Base-by-base conservation (phyloP, 1,140 invertebrate species). In the Papilio polytes region DNA sequence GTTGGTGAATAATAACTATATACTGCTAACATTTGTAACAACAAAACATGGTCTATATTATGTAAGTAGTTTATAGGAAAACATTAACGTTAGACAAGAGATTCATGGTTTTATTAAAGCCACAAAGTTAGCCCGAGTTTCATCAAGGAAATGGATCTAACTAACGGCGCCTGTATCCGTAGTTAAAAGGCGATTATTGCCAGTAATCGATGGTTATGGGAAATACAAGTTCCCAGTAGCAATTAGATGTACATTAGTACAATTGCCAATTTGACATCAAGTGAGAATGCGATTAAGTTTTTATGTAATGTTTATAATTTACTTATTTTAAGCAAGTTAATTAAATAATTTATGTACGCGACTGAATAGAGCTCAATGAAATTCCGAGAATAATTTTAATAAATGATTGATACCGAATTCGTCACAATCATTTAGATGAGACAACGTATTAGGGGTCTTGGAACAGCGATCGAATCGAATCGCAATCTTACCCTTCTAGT, bases 111-210 rank as follows among this genome's bases (percentile, higher is more conserved):
- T 70, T 70, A 70, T 70, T 70, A 18, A 70, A 70, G 26, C 63
- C 13, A 36, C 63, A 36, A 70, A 70, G 63, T 70, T 70, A 31
- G 63, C 26, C 12, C 13, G 13, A 70, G 22, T 70, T 7, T 70
- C 63, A 70, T 70, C 63, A 31, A 70, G 63, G 63, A 70, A 70
- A 70, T 70, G 63, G 63, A 70, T 70, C 63, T 70, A 70, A 70
- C 63, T 70, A 70, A 70, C 63, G 63, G 63, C 63, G 63, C 63
- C 63, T 31, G 63, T 70, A 36, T 70, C 63, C 63, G 63, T 70
- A 70, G 63, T 70, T 70, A 70, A 70, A 70, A 70, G 63, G 63
- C 63, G 63, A 70, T 70, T 70, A 70, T 70, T 70, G 63, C 63
- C 26, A 31, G 63, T 70, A 70, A 70, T 70, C 63, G 63, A 70